Base-by-base conservation (phyloP, 1,140 invertebrate species). In the Augochlora pura region DNA sequence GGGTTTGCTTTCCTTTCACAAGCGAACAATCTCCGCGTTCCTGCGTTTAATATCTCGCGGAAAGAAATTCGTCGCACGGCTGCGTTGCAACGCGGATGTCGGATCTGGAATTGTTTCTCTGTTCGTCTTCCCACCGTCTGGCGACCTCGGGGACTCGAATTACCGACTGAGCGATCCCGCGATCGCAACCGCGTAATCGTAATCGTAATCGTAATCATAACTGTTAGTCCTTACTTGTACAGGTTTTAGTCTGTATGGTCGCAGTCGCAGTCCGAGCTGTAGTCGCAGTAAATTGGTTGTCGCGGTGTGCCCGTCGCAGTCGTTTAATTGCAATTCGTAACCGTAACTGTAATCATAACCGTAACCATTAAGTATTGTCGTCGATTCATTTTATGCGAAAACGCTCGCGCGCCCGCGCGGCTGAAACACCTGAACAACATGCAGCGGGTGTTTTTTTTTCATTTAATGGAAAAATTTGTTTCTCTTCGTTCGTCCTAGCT, bases 291-390 rank as follows among this genome's bases (percentile, higher is more conserved):
- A 18, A 32, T 38, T 39, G 27, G n/a, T 9, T 18, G 62, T 38
- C 60, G 21, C n/a, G 27, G 23, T 42, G 18, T 54, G 16, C 3
- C 16, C 16, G 49, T 54, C 39, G 39, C 25, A 52, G 59, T 39
- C 27, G 38, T 46, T 7, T 32, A 18, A 49, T 38, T 42, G 25
- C 32, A 62, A 25, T 60, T 7, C 42, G 62, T 39, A 39, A 75
- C 16, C 32, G 71, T 14, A 62, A 62, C 18, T 38, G 66, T 49
- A 68, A 52, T 18, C 18, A 25, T 60, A 57, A 75, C 3, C 49
- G 59, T 71, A 71, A 54, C 23, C 63, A 46, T n/a, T 69, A 65
- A 82, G 82, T 87, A 87, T 89, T 88, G 86, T 88, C 87, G 81
- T 87, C 83, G 82, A 86, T 42, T 88, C 84, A 63, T 82, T 42